Base-by-base conservation (phyloP, 2,113 vertebrate genomes). In the Phyllostomus discolor region DNA sequence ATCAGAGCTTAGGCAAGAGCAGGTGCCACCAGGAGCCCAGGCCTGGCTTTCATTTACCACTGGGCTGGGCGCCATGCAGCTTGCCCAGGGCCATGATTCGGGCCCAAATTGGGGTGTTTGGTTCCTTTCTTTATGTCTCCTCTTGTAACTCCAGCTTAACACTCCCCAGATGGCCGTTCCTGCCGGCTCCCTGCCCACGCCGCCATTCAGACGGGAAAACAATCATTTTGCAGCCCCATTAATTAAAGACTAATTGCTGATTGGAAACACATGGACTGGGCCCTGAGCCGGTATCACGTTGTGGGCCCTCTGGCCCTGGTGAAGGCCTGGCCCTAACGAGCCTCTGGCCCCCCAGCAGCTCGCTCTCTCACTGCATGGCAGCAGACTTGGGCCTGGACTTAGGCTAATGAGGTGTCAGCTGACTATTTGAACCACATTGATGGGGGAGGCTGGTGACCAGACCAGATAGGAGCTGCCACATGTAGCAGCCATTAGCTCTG, bases 361-460 rank as follows among this genome's bases (percentile, higher is more conserved):
- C 5, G 5, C 97, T 97, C 66, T 70, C 97, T 98, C 94, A 97
- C 96, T 97, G 91, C 90, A 87, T 85, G 95, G 90, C 91, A 98
- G 98, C 96, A 97, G 97, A 97, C 88, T 83, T 91, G 79, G 82
- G 66, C 62, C 95, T 88, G 94, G 98, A 94, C 97, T 97, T 98
- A 97, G 97, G 97, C 94, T 98, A 98, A 98, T 97, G 98, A 98
- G 97, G 97, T 98, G 98, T 97, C 97, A 97, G 97, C 95, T 98
- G 98, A 97, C 98, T 98, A 98, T 98, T 98, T 98, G 98, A 98
- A 98, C 97, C 98, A 98, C 97, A 98, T 98, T 98, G 98, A 96
- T 97, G 90, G 97, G 97, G 98, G 57, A 97, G 97, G 96, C 87
- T 97, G 97, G 97, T 35, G 80, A 96, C 91, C 69, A 92, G 95